These are phyloP conservation scores for Hyposoter didymator DNA, from an alignment of 2,888 invertebrate species.

Conservation along the genomic window DNA sequence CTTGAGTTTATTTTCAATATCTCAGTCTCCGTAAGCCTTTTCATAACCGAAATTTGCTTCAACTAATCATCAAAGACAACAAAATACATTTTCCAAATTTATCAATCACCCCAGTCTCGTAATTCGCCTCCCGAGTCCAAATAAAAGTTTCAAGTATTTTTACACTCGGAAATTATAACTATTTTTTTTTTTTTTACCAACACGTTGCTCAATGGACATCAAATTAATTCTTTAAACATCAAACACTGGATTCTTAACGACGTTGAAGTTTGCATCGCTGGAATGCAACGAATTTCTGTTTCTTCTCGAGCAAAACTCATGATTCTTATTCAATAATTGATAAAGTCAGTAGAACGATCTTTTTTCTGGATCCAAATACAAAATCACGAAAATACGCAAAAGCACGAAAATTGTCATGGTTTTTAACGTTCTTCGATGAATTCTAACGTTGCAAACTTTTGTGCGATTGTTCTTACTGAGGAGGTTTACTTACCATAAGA, in stretches of 20 bases:
- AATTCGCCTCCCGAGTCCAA: background rate
- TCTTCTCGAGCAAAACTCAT: too few relatives aligned
- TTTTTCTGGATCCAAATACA: too few relatives aligned
- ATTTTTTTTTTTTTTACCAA: background rate
- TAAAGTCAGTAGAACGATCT: too few relatives aligned
- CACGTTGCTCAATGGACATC: background rate
- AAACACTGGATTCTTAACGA: background rate
- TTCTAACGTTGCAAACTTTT: too few relatives aligned
- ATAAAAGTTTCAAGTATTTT: background rate
- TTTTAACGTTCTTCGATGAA: too few relatives aligned
- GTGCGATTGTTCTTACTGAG: too few relatives aligned
- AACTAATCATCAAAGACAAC: background rate
- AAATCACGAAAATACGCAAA: too few relatives aligned
- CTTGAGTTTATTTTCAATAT: background rate
- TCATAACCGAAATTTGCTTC: background rate
- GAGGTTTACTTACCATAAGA: constrained; percentile 74
- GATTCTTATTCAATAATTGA: too few relatives aligned
- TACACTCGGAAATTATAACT: background rate
- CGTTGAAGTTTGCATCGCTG: too few relatives aligned
- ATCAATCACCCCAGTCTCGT: background rate
- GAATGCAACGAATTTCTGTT: too few relatives aligned
- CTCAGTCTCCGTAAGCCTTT: background rate
- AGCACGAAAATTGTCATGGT: too few relatives aligned
- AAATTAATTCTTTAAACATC: background rate
- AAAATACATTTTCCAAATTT: background rate